Conservation (phyloP, 2,797 vertebrate genomes). For the Chelmon rostratus region DNA sequence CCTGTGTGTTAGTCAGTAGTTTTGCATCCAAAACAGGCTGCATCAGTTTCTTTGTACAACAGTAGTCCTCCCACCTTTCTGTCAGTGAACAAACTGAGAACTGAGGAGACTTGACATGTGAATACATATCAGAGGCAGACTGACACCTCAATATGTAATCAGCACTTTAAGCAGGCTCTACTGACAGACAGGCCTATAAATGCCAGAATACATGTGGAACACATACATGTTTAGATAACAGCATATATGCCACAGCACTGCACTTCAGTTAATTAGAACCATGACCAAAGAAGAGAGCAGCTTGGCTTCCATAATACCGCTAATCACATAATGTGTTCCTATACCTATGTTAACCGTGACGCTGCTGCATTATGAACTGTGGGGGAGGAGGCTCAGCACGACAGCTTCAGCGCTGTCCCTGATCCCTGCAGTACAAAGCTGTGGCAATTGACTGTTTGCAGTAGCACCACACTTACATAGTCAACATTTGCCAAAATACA, state of each 20-base stretch:
- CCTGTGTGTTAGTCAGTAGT: not conserved
- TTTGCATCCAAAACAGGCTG: constrained; percentile 1
- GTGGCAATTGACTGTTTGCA: not conserved
- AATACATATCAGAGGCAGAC: constrained; percentile 30
- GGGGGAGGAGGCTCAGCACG: not conserved
- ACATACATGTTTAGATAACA: constrained; percentile 3
- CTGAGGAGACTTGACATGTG: constrained; percentile 20
- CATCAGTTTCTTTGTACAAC: not conserved
- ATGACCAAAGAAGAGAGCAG: constrained; percentile 5
- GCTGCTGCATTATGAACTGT: not conserved
- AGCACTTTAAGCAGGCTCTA: constrained; percentile 12
- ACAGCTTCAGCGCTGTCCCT: constrained; percentile 2
- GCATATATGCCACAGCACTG: not conserved
- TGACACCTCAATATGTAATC: constrained; percentile 20
- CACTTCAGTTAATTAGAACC: not conserved
- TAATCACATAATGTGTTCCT: constrained; percentile 4
- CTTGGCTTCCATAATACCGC: not conserved
- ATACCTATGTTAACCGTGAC: not conserved
- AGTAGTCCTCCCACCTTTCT: constrained; percentile 22
- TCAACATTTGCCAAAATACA: not conserved
- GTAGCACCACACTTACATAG: not conserved
- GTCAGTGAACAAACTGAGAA: constrained; percentile 16
- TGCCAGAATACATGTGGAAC: constrained; percentile 12
- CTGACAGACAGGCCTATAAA: constrained; percentile 29
- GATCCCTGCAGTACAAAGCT: not conserved